phyloP scores from a whole-genome alignment of 2,888 invertebrate species.

The Miltochrista miniata region DNA sequence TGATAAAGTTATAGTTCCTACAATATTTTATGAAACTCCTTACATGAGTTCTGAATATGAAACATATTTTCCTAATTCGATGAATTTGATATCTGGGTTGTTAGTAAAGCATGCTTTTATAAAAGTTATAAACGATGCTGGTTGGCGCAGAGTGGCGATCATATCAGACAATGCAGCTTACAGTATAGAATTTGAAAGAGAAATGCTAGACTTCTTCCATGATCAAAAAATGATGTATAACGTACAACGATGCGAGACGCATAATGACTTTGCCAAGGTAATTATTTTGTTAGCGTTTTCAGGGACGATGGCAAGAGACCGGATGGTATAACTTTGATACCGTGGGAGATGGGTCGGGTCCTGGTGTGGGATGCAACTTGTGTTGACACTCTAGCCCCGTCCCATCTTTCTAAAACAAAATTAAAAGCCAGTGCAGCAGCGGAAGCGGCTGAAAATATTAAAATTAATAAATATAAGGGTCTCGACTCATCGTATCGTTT shows the following conservation, averaged over 20 bases:
- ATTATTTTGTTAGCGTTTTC: too few species aligned
- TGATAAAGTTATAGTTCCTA: constrained; percentile 5
- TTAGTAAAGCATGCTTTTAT: constrained; percentile 23
- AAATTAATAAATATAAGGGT: too few species aligned
- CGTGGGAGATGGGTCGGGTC: too few species aligned
- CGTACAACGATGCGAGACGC: constrained; percentile 29
- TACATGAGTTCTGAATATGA: constrained; percentile 4
- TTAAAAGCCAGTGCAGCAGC: too few species aligned
- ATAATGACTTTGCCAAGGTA: constrained; percentile 27
- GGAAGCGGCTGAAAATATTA: too few species aligned
- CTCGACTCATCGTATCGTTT: too few species aligned
- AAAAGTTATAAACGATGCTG: constrained; percentile 26
- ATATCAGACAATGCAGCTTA: constrained; percentile 44
- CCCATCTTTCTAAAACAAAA: too few species aligned
- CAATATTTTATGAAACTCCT: constrained; percentile 33
- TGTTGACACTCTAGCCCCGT: too few species aligned
- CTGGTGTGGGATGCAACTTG: too few species aligned
- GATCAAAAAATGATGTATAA: constrained; percentile 25
- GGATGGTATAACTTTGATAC: too few species aligned
- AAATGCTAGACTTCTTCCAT: constrained; percentile 30
- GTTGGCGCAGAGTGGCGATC: constrained; percentile 46
- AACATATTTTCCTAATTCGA: constrained; percentile 20
- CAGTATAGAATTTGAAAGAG: constrained; percentile 40
- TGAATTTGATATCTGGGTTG: constrained; percentile 11
- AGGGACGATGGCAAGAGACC: too few species aligned